Percentiles rank a stretch among this genome's conserved stretches.
Conservation (phyloP, 2,797 vertebrate species). For the Poecilia wingei region DNA sequence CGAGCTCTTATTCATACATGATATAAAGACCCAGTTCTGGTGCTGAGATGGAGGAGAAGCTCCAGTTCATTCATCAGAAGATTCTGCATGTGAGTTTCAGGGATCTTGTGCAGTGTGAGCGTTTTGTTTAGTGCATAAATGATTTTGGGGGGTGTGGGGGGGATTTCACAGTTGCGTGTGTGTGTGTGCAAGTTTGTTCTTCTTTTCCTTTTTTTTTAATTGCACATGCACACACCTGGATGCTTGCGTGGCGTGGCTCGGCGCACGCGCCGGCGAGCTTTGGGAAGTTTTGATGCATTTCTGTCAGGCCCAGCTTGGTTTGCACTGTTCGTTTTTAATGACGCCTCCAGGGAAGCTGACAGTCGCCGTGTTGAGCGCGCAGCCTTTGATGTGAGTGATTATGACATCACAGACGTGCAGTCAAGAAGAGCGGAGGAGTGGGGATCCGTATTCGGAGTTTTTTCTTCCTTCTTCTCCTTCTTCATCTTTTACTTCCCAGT, state of each 20-base stretch:
- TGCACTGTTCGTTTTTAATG: slow-evolving; percentile 85
- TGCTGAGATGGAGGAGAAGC: slow-evolving; percentile 22
- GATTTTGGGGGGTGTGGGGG: slow-evolving; percentile 1
- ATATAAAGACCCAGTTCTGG: slow-evolving; percentile 32
- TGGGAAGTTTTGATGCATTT: slow-evolving; percentile 78
- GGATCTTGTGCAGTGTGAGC: slow-evolving; percentile 31
- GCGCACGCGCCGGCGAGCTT: slow-evolving; percentile 14
- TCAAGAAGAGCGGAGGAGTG: slow-evolving; percentile 78
- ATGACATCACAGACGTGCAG: slow-evolving; percentile 85
- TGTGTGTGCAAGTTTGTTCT: slow-evolving; percentile 6
- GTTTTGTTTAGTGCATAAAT: slow-evolving; percentile 29
- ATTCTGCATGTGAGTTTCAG: slow-evolving; percentile 1
- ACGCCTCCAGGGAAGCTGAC: slow-evolving; percentile 86
- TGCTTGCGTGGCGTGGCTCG: not conserved
- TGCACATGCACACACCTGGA: slow-evolving; percentile 5
- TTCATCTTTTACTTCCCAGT: slow-evolving; percentile 53
- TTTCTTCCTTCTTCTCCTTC: slow-evolving; percentile 7
- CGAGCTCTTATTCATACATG: slow-evolving; percentile 24
- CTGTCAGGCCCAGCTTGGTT: slow-evolving; percentile 79
- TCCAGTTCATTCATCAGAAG: slow-evolving; percentile 31
- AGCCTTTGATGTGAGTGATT: slow-evolving; percentile 86
- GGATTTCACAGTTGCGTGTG: slow-evolving; percentile 28
- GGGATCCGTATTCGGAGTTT: slow-evolving; percentile 65
- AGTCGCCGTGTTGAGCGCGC: slow-evolving; percentile 81
- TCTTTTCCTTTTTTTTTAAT: not conserved